These are phyloP conservation scores for Pseudomugil tenellus DNA, from an alignment of 2,797 vertebrate genomes.

Conservation along the genomic window DNA sequence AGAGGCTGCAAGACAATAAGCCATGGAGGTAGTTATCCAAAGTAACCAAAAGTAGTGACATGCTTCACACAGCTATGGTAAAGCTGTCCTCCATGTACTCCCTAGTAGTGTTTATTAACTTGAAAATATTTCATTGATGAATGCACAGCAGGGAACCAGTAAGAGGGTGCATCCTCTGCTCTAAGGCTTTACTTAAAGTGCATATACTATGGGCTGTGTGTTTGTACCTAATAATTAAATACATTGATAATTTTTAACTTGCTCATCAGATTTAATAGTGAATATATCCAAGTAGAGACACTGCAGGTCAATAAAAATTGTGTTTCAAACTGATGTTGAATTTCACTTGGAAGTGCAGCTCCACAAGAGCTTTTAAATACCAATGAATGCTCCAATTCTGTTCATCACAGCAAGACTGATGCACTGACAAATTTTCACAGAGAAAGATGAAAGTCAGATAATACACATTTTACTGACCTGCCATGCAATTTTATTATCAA, in stretches of 20 bases:
- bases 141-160: background rate
- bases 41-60: slow-evolving; percentile 14
- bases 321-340: slow-evolving; percentile 39
- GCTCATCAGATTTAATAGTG: background rate
- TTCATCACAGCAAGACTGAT: background rate
- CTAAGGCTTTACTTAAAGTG: slow-evolving; percentile 18
- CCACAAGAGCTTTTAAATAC: background rate
- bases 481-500: no score
- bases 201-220: background rate
- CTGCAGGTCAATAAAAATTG: slow-evolving; percentile 7
- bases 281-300: slow-evolving; percentile 4
- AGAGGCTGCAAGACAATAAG: slow-evolving; percentile 28
- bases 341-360: slow-evolving; percentile 19
- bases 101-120: slow-evolving; percentile 28
- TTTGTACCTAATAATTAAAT: background rate
- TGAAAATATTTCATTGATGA: slow-evolving; percentile 22
- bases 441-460: slow-evolving; percentile 6
- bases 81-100: slow-evolving; percentile 10
- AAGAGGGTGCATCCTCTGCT: background rate
- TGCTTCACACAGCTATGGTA: slow-evolving; percentile 3
- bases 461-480: background rate
- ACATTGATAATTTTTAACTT: slow-evolving; percentile 1
- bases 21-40: slow-evolving; percentile 18
- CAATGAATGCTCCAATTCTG: slow-evolving; percentile 14
- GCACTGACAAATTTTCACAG: slow-evolving; percentile 1